These are phyloP conservation scores for Caenorhabditis inopinata DNA, from an alignment of 1,140 invertebrate genomes.

Conservation along the genomic window DNA sequence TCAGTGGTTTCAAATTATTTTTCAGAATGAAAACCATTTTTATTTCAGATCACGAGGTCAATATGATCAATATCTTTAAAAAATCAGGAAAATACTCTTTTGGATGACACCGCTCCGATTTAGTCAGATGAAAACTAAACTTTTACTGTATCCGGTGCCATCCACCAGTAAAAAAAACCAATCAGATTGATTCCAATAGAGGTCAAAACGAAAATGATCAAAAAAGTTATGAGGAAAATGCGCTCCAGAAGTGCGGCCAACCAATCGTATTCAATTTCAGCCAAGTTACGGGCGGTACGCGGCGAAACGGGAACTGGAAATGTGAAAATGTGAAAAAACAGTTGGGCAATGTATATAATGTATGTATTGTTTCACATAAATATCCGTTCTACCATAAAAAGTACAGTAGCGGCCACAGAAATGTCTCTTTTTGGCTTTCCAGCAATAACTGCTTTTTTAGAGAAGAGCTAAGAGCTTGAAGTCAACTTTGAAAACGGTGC, in stretches of 20 bases:
- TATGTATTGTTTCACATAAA: too few relatives aligned
- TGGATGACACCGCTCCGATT: not conserved
- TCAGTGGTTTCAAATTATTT: too few relatives aligned
- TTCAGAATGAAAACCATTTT: not conserved
- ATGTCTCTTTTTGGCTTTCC: too few relatives aligned
- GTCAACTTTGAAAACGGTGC: too few relatives aligned
- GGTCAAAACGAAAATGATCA: conserved; percentile 56
- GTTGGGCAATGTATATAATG: too few relatives aligned
- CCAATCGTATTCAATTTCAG: conserved; percentile 65
- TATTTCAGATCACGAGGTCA: not conserved
- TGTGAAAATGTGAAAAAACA: too few relatives aligned
- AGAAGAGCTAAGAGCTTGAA: too few relatives aligned
- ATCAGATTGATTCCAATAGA: conserved; percentile 61
- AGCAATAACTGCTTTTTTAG: too few relatives aligned
- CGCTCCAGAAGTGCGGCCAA: conserved; percentile 61
- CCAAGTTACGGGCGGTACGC: conserved; percentile 54
- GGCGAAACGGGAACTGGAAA: conserved; percentile 34
- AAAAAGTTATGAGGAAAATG: conserved; percentile 61
- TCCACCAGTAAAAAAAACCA: conserved; percentile 58
- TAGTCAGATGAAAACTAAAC: too few relatives aligned
- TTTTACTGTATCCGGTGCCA: conserved; percentile 28
- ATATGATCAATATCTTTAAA: not conserved
- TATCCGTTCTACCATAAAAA: too few relatives aligned
- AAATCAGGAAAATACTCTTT: not conserved
- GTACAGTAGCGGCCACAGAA: too few relatives aligned